Evolutionary conservation across 2,888 invertebrate species (phyloP), one percentile per base, ranked within the genome.

Genomic region (Stenolophus ochropezus): DNA sequence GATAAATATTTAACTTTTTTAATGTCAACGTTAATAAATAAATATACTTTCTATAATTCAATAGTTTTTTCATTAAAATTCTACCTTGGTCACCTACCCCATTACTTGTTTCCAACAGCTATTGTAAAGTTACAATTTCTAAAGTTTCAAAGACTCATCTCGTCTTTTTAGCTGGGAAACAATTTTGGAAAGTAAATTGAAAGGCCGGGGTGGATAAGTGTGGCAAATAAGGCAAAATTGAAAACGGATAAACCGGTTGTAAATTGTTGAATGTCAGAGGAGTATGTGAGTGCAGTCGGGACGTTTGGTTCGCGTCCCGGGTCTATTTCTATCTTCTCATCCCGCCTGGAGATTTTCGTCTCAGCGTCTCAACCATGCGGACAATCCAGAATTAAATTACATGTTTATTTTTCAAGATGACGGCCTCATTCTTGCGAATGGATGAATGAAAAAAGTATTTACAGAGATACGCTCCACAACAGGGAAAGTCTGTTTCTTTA

Each of bases 201-300:
- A 69, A 69, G 65, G 27, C 33, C 65, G 20, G 71, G 23, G 33
- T 33, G 16, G 73, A 73, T 73, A 73, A 53, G 75, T 53, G 75
- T 53, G 51, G 75, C 27, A 75, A 75, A 75, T 75, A 80, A 80
- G 56, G 80, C 51, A 58, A 73, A 80, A 80, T 80, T 80, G 80
- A 80, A 80, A 80, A 80, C 42, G 80, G 73, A 80, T 80, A 73
- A 80, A 80, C 73, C 58, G 21, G 78, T 18, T 53, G 27, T 75
- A 75, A 75, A 75, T 75, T 75, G 20, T 73, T 53, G 53, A 51
- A 51, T 75, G 75, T 75, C 53, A 25, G 47, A 73, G 16, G 65
- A 69, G 27, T 69, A 49, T 49, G 73, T 73, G 49, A 73, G 49
- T 73, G 49, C 73, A 23, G 21, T 20, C 23, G 73, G 73, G 47